Conservation (phyloP, 2,113 vertebrate species). For the Sinocyclocheilus maitianheensis region DNA sequence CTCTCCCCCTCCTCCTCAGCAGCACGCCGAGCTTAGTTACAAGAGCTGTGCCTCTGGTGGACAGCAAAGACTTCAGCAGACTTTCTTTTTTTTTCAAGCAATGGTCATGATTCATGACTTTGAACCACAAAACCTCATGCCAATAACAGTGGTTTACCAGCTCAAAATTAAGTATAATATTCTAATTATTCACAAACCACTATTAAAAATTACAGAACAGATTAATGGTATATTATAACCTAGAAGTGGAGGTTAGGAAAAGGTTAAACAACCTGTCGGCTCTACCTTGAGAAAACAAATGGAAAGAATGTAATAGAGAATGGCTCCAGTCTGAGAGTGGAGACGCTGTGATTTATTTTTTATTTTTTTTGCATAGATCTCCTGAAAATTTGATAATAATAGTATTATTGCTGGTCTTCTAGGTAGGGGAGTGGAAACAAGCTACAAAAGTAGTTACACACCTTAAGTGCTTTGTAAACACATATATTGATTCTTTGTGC, state of each 20-base stretch:
- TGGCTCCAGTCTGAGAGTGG: constrained; percentile 13
- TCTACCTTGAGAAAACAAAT: constrained; percentile 21
- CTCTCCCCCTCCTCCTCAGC: constrained; percentile 49
- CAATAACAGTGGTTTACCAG: not conserved
- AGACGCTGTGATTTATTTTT: constrained; percentile 15
- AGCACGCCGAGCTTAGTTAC: not conserved
- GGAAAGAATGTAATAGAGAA: constrained; percentile 16
- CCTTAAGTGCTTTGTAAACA: not conserved
- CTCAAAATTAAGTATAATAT: not conserved
- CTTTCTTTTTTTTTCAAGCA: not conserved
- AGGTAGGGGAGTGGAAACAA: not conserved
- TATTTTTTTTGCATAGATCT: constrained; percentile 29
- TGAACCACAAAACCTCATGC: not conserved
- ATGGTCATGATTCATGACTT: not conserved
- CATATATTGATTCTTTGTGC: not conserved
- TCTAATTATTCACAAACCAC: not conserved
- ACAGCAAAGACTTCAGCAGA: constrained; percentile 17
- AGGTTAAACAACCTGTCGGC: not conserved
- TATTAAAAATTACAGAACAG: not conserved
- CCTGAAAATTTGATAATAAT: constrained; percentile 24
- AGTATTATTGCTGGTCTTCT: too few species aligned
- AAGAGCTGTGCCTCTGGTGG: not conserved
- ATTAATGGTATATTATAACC: not conserved
- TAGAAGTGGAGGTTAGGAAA: not conserved
- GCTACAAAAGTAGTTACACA: not conserved